phyloP scores from a whole-genome alignment of 2,797 vertebrate species.

The Sternarchorhynchus goeldii region DNA sequence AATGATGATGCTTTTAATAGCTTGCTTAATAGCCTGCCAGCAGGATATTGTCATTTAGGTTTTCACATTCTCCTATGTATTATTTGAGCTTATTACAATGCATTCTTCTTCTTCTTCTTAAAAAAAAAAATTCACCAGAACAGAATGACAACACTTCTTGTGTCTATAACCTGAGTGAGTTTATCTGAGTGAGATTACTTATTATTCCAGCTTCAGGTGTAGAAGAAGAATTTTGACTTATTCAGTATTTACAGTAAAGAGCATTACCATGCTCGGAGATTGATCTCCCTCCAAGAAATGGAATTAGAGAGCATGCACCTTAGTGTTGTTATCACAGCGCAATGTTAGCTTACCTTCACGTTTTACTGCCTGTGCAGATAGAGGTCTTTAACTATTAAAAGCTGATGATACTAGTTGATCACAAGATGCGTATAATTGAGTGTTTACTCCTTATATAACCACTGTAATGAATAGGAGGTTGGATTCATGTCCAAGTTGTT shows the following conservation, averaged over 20 bases:
- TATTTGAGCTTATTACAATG: slow-evolving; percentile 24
- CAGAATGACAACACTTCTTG: neutral
- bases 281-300: neutral
- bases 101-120: slow-evolving; percentile 24
- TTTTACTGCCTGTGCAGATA: slow-evolving; percentile 4
- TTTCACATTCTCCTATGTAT: slow-evolving; percentile 26
- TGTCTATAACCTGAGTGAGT: neutral
- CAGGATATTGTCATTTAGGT: slow-evolving; percentile 22
- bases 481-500: no score
- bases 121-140: neutral
- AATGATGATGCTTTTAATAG: slow-evolving; percentile 44
- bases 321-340: neutral
- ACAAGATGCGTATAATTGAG: neutral
- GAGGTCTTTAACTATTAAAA: neutral
- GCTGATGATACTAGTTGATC: neutral
- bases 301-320: slow-evolving; percentile 5
- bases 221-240: neutral
- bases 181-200: neutral
- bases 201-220: neutral
- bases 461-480: no score
- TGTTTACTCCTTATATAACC: neutral
- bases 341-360: neutral
- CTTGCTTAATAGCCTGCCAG: slow-evolving; percentile 37
- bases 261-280: neutral
- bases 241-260: neutral